Evolutionary conservation across 2,113 vertebrate genomes (phyloP).

Genomic region (Gadus chalcogrammus): DNA sequence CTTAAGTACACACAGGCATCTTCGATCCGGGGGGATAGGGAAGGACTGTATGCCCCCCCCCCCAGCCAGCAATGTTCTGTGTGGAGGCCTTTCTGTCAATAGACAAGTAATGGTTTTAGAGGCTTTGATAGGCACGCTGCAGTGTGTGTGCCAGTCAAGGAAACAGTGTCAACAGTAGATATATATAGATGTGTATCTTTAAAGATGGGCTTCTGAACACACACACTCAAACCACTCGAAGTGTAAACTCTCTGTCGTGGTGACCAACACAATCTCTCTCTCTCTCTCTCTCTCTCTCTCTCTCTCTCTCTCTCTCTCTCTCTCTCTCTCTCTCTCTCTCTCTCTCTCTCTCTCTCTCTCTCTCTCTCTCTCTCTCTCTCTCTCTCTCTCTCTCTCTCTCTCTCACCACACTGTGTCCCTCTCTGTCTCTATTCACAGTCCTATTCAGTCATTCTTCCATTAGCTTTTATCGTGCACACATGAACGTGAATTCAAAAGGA

Average conservation of each 20-base stretch:
- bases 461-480: not conserved
- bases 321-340: not conserved
- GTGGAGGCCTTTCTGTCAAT: too few species aligned
- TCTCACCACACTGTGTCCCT: not conserved
- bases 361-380: not conserved
- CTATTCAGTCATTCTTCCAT: constrained; percentile 34
- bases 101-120: too few species aligned
- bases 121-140: too few species aligned
- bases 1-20: constrained; percentile 26
- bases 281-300: not conserved
- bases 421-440: constrained; percentile 16
- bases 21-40: constrained; percentile 36
- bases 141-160: too few species aligned
- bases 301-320: not conserved
- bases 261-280: not conserved
- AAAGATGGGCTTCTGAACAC: too few species aligned
- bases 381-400: not conserved
- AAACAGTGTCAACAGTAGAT: too few species aligned
- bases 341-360: not conserved
- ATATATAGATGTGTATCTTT: too few species aligned
- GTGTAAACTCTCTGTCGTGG: not conserved
- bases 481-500: too few species aligned
- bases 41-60: too few species aligned
- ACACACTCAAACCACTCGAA: too few species aligned
- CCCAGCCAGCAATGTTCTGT: too few species aligned